A percentile compares a stretch with the other conserved stretches of the same genome.
phyloP scores from a whole-genome alignment of 2,113 vertebrate species.

The Formicarius rufipectus region DNA sequence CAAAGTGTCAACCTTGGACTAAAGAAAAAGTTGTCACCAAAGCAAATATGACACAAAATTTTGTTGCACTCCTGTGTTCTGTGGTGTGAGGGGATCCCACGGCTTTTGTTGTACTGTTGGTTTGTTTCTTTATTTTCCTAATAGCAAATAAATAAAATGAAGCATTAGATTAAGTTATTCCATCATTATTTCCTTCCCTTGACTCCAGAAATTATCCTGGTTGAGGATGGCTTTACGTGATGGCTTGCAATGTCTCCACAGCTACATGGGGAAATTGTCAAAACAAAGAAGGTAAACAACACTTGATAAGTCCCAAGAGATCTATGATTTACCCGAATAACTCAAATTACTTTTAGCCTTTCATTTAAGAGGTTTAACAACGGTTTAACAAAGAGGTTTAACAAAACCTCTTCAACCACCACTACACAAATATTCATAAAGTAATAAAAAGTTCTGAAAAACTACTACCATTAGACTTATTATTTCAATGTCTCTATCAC shows the following conservation, averaged over 20 bases:
- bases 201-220: not conserved
- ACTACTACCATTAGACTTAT: not conserved
- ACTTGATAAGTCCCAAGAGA: not conserved
- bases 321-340: not conserved
- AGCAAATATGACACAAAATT: not conserved
- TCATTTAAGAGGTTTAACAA: not conserved
- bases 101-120: not conserved
- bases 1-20: not conserved
- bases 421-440: not conserved
- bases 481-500: not conserved
- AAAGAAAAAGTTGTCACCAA: not conserved
- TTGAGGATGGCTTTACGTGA: not conserved
- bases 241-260: not conserved
- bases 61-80: not conserved
- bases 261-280: not conserved
- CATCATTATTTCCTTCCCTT: not conserved
- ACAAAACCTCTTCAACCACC: not conserved
- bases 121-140: not conserved
- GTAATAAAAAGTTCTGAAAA: not conserved
- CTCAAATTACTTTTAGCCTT: not conserved
- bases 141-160: not conserved
- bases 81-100: not conserved
- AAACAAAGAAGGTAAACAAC: not conserved
- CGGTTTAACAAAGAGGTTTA: too few relatives aligned
- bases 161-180: not conserved